phyloP scores from a whole-genome alignment of 2,888 invertebrate species.

The Epinotia brunnichana region DNA sequence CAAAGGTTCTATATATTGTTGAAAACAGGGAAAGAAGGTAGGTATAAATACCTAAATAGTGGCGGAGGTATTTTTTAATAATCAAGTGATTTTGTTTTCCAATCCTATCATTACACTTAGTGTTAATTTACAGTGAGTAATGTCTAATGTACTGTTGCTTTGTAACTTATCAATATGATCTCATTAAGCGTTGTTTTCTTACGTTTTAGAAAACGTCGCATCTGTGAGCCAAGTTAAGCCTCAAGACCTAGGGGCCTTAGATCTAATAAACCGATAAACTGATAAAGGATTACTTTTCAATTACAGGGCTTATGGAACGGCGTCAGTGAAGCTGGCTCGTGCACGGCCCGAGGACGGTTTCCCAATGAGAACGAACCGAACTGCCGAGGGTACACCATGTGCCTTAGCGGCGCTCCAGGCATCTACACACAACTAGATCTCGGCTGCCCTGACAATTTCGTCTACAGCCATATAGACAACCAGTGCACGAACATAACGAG shows the following conservation, averaged over 20 bases:
- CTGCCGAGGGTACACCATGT: slow-evolving; percentile 74
- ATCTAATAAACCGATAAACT: slow-evolving; percentile 30
- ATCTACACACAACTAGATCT: slow-evolving; percentile 67
- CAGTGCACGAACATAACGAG: slow-evolving; percentile 70
- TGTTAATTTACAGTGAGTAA: not conserved
- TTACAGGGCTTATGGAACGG: slow-evolving; percentile 66
- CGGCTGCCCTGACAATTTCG: slow-evolving; percentile 65
- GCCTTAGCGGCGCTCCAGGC: slow-evolving; percentile 58
- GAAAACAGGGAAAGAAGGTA: not conserved
- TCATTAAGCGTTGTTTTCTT: too few relatives aligned
- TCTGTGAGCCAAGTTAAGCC: not conserved
- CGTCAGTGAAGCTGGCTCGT: slow-evolving; percentile 57
- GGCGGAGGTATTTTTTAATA: not conserved
- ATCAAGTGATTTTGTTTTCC: not conserved
- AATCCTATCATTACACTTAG: not conserved
- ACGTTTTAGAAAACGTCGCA: slow-evolving; percentile 7
- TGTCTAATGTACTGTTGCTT: not conserved
- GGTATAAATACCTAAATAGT: not conserved
- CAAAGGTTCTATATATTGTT: not conserved
- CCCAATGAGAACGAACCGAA: slow-evolving; percentile 63
- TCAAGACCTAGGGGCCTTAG: not conserved
- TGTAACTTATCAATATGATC: not conserved
- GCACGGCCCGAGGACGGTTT: slow-evolving; percentile 66
- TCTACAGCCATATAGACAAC: slow-evolving; percentile 68
- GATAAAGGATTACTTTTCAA: slow-evolving; percentile 51